These are phyloP conservation scores for Apoda limacodes DNA, from an alignment of 2,888 invertebrate species.

Conservation along the genomic window DNA sequence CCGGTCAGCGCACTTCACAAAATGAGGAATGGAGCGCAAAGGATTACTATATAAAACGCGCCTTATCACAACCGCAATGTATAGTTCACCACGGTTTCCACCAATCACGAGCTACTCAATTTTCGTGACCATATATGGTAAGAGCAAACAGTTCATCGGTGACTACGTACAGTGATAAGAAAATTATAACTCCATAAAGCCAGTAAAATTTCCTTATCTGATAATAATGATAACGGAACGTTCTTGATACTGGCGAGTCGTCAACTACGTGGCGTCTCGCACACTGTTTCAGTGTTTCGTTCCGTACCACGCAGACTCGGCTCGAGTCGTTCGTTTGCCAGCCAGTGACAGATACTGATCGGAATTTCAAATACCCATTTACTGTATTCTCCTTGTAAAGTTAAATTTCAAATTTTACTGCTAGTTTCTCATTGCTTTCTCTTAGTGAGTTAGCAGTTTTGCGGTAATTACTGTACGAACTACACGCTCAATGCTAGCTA, in stretches of 20 bases:
- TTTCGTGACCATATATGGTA: conserved; percentile 85
- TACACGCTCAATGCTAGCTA: conserved; percentile 1
- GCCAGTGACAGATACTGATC: too few relatives aligned
- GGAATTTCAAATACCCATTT: too few relatives aligned
- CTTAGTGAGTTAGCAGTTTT: conserved; percentile 24
- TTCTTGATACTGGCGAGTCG: too few relatives aligned
- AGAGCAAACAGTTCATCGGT: conserved; percentile 42
- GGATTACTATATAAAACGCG: conserved; percentile 67
- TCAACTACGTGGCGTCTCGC: too few relatives aligned
- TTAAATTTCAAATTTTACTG: not conserved
- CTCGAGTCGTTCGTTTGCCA: too few relatives aligned
- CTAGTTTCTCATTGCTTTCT: conserved; percentile 20
- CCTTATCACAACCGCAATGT: conserved; percentile 54
- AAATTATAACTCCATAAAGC: too few relatives aligned
- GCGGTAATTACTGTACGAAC: conserved; percentile 5
- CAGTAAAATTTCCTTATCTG: too few relatives aligned
- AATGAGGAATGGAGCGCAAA: conserved; percentile 54
- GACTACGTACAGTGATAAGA: too few relatives aligned
- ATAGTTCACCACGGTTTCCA: conserved; percentile 62
- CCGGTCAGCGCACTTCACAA: conserved; percentile 47
- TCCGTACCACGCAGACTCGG: too few relatives aligned
- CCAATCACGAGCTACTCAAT: conserved; percentile 74
- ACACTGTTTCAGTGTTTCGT: too few relatives aligned
- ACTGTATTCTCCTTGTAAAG: too few relatives aligned
- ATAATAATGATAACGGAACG: too few relatives aligned